Conservation (phyloP, 2,113 vertebrate genomes). For the Delphinus delphis region DNA sequence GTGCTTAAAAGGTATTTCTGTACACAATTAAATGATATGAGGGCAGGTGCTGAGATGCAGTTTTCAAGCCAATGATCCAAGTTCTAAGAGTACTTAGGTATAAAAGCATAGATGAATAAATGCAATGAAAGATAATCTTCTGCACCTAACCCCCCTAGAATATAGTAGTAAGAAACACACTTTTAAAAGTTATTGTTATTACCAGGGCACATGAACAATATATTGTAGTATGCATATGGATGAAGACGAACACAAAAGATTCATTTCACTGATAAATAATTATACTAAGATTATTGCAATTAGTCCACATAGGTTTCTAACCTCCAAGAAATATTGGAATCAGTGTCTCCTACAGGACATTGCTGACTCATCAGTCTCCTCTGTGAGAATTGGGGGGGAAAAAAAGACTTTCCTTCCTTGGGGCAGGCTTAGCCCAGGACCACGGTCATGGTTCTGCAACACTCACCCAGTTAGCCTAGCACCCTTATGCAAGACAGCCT, state of each 20-base stretch:
- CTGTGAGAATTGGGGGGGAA: not conserved
- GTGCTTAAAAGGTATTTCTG: not conserved
- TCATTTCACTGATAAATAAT: not conserved
- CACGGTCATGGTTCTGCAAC: accelerated
- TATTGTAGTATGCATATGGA: not conserved
- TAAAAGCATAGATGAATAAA: not conserved
- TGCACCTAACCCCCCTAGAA: not conserved
- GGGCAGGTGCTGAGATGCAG: not conserved
- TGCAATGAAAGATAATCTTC: not conserved
- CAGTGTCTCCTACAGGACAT: not conserved
- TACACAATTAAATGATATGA: not conserved
- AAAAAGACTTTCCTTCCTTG: not conserved
- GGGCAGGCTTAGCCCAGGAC: not conserved
- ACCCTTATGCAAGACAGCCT: not conserved
- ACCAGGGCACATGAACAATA: not conserved
- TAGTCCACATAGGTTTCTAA: not conserved
- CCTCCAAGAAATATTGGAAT: not conserved
- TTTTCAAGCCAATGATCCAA: not conserved
- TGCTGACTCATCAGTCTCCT: not conserved
- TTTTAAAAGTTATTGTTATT: not conserved
- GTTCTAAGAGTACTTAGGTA: not conserved
- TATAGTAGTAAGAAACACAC: not conserved
- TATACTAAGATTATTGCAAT: not conserved
- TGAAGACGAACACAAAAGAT: not conserved
- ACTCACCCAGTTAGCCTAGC: accelerated